These are phyloP conservation scores for Eupithecia subfuscata DNA, from an alignment of 2,888 invertebrate species.

Conservation along the genomic window DNA sequence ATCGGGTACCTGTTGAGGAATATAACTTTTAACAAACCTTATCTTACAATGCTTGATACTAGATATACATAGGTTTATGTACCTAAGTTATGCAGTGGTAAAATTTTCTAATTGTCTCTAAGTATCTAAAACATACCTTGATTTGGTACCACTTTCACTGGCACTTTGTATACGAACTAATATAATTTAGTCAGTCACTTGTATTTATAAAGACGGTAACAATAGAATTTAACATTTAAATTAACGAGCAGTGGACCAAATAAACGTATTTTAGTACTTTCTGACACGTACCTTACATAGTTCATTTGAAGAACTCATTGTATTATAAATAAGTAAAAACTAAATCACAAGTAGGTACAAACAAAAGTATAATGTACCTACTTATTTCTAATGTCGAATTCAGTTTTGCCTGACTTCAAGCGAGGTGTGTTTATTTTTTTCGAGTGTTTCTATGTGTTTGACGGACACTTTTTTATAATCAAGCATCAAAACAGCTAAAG, in stretches of 20 bases:
- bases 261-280: slow-evolving; percentile 21
- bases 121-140: slow-evolving; percentile 25
- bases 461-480: no score
- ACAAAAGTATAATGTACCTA: background rate
- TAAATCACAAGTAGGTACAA: background rate
- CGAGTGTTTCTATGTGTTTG: no score
- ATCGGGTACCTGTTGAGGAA: no score
- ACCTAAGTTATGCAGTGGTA: no score
- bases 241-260: slow-evolving; percentile 36
- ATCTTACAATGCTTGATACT: no score
- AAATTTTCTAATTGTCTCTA: background rate
- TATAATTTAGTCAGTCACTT: slow-evolving; percentile 22
- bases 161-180: slow-evolving; percentile 23
- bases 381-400: background rate
- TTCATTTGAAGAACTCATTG: slow-evolving; percentile 27
- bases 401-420: background rate
- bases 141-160: slow-evolving; percentile 22
- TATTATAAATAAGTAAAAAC: background rate
- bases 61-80: no score
- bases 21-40: no score
- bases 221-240: slow-evolving; percentile 44
- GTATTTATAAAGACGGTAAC: slow-evolving; percentile 45
- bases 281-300: slow-evolving; percentile 9
- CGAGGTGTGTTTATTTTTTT: no score
- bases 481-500: no score